phyloP scores from a whole-genome alignment of 2,797 vertebrate genomes.

The Pseudotriccus pelzelni region DNA sequence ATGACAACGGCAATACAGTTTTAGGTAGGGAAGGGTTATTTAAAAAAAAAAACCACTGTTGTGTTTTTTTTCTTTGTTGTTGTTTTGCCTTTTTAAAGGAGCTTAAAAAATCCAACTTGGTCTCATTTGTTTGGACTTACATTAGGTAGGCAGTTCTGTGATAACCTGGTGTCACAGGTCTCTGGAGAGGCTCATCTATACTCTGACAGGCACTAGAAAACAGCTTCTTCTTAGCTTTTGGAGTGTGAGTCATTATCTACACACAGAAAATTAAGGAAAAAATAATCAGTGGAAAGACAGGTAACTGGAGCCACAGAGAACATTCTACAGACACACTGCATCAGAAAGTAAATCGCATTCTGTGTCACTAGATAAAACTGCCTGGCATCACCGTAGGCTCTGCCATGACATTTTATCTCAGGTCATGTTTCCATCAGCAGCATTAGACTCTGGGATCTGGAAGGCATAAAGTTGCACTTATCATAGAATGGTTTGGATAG shows the following conservation, averaged over 20 bases:
- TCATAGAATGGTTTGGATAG: background rate
- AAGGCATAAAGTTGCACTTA: background rate
- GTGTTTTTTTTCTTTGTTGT: background rate
- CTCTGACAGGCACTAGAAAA: constrained; percentile 67
- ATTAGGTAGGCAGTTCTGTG: constrained; percentile 72
- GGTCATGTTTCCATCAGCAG: background rate
- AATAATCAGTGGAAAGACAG: background rate
- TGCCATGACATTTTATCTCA: background rate
- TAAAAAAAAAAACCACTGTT: background rate
- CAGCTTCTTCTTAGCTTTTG: constrained; percentile 81
- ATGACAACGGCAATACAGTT: background rate
- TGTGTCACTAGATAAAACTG: background rate
- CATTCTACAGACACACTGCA: background rate
- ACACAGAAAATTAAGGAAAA: background rate
- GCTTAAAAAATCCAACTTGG: background rate
- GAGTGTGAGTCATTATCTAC: constrained; percentile 94
- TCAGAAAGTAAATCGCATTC: background rate
- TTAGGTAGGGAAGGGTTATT: constrained; percentile 31
- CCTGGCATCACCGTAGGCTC: background rate
- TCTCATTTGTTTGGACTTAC: constrained; percentile 68
- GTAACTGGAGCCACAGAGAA: background rate
- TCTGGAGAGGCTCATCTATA: constrained; percentile 85
- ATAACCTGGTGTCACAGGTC: constrained; percentile 87
- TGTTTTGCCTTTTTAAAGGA: background rate
- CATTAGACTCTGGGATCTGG: background rate